Evolutionary conservation across 2,113 vertebrate species (phyloP), one percentile per base, ranked within the genome.

Genomic region (Phalacrocorax carbo): DNA sequence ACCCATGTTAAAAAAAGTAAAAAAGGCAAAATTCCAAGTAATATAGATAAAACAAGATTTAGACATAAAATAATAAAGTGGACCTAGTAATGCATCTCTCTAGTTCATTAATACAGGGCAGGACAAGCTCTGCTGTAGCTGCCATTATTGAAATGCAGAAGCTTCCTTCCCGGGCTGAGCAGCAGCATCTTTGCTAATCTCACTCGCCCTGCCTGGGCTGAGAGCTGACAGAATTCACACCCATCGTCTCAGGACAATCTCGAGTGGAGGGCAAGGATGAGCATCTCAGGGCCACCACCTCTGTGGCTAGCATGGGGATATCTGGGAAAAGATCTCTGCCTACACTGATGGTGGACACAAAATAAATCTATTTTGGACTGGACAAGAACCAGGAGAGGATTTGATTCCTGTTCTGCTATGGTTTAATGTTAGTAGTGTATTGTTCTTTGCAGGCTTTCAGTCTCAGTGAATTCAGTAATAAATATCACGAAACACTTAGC

Each of bases 1-100:
- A 82, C 49, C 52, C 16, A 0, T 11, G 9, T 30, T 71, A 20
- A 81, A 89, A 77, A 70, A 75, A 83, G 38, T 40, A 16, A n/a
- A 69, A 83, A 73, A 75, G 52, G 84, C 44, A 82, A 15, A 64
- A 82, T 61, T 94, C 93, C 92, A 91, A 86, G 40, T 46, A 57
- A 80, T 73, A 69, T 6, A 66, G 49, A 62, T 77, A 92, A 95
- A 93, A 83, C 3, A 60, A 80, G 42, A 76, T 83, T 78, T 82
- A 86, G 55, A 46, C 60, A 48, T 70, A 85, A 89, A 93, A 79
- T 76, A 83, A 54, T 42, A 22, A 48, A 86, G 25, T 21, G 26
- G 38, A 21, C 20, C 77, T 22, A 30, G 48, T 57, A 80, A 49
- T 58, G 44, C 40, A 17, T 29, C 26, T 85, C 36, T 42, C 46